A percentile compares a stretch with the other conserved stretches of the same genome.
These are phyloP conservation scores for Limnephilus auricula DNA, from an alignment of 2,888 invertebrate species.

Conservation along the genomic window DNA sequence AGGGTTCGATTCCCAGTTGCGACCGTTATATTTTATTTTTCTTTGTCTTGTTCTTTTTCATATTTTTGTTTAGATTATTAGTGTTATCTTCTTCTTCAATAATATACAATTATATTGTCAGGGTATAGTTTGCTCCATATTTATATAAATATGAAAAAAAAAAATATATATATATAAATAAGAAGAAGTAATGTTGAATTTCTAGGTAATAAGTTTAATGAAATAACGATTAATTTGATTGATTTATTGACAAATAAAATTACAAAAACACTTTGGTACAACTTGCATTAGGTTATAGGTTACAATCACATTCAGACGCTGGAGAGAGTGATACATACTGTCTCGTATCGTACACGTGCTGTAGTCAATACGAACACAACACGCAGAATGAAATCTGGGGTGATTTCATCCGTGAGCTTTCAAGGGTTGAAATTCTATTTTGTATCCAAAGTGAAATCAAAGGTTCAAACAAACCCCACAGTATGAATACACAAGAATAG, in stretches of 20 bases:
- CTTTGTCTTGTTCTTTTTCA: too few relatives aligned
- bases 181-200: not conserved
- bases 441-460: slow-evolving; percentile 55
- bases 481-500: slow-evolving; percentile 34
- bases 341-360: not conserved
- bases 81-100: too few relatives aligned
- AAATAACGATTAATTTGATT: slow-evolving; percentile 73
- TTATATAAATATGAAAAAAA: too few relatives aligned
- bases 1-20: too few relatives aligned
- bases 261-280: slow-evolving; percentile 77
- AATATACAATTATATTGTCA: too few relatives aligned
- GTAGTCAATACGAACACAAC: not conserved
- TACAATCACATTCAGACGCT: slow-evolving; percentile 49
- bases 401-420: slow-evolving; percentile 12
- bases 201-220: not conserved
- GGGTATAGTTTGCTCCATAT: too few relatives aligned
- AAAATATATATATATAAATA: too few relatives aligned
- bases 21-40: too few relatives aligned
- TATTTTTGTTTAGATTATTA: too few relatives aligned
- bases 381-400: not conserved
- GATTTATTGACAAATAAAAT: slow-evolving; percentile 77
- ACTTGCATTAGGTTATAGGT: slow-evolving; percentile 67
- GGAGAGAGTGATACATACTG: slow-evolving; percentile 2
- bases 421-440: slow-evolving; percentile 14
- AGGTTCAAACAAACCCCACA: slow-evolving; percentile 38